Conservation (phyloP, 2,113 vertebrate species). For the Microtus montanus region DNA sequence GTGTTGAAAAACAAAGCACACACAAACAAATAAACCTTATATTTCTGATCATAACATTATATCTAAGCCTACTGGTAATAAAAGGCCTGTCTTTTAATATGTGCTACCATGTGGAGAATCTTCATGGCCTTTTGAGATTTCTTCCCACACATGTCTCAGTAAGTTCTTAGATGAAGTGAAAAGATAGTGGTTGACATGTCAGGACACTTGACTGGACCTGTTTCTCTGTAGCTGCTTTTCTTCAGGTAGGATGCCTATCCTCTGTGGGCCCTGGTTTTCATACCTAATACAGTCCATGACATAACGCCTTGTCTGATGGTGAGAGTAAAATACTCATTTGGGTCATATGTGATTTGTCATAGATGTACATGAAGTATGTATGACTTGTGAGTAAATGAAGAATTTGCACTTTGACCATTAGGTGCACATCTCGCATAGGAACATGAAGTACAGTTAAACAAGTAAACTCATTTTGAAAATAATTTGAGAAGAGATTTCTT, state of each 20-base stretch:
- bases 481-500: constrained; percentile 10
- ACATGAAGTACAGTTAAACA: constrained; percentile 18
- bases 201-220: neutral
- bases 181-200: neutral
- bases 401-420: neutral
- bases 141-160: neutral
- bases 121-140: neutral
- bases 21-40: neutral
- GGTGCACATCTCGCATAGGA: neutral
- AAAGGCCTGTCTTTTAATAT: constrained; percentile 15
- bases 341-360: neutral
- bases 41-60: neutral
- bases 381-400: neutral
- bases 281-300: neutral
- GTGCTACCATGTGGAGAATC: neutral
- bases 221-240: neutral
- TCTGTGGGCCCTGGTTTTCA: neutral
- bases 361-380: neutral
- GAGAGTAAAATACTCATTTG: neutral
- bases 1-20: neutral
- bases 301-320: neutral
- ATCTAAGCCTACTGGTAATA: neutral
- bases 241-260: neutral
- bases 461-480: constrained; percentile 17
- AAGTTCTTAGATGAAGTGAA: neutral